Base-by-base conservation (phyloP, 2,888 invertebrate genomes). In the Caenorhabditis sulstoni region DNA sequence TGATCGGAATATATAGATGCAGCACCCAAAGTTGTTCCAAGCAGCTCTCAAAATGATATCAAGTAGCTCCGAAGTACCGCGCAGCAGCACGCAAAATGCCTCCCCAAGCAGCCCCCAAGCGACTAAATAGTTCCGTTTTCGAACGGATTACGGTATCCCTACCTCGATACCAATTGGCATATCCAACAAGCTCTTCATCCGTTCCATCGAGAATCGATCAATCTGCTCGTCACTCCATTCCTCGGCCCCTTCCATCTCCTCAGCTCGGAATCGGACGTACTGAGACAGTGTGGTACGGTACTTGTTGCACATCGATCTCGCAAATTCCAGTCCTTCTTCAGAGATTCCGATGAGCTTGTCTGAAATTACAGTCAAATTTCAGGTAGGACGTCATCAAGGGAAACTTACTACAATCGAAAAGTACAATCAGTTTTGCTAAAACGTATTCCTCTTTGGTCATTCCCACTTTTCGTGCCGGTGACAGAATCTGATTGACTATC, bases 381-480 rank as follows among this genome's bases (percentile, higher is more conserved):
- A 22, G 14, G 5, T n/a, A 3, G 18, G 18, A 20, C 14, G 35
- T 52, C 3, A 14, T 3, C 29, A 20, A 16, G 35, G 9, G 11
- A 20, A 22, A 66, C 71, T 45, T 50, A 79, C 79, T 65, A 37
- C 64, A 62, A 41, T 67, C 66, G 41, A 79, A 79, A 2, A 79
- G 64, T 18, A 64, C 23, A 35, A 67, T 74, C 23, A 79, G 23
- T 57, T 79, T 79, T 35, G 74, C 47, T 0, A 79, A 53, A 14
- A 79, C 49, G 35, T 64, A 79, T 45, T 79, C 79, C 16, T 68
- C 67, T 18, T 57, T 50, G 7, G 64, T 59, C 50, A 79, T 50
- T 37, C 37, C 22, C 14, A 74, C 45, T 29, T 64, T 62, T 20
- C 64, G 39, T 18, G 74, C 58, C 18, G 64, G 68, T 23, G 16